phyloP scores from a whole-genome alignment of 2,888 invertebrate species.

The Eristalis arbustorum region DNA sequence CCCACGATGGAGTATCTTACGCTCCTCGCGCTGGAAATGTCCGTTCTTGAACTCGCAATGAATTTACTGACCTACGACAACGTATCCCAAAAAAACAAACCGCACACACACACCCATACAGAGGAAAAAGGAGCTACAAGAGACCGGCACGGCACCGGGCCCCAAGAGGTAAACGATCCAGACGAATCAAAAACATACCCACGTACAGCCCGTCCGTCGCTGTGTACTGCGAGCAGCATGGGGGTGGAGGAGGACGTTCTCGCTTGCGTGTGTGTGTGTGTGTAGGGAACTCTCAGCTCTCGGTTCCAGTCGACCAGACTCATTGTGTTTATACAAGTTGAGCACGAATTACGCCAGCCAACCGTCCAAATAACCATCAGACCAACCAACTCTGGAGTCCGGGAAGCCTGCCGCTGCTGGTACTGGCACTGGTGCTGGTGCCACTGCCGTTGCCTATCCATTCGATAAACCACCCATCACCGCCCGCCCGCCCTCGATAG shows the following conservation, averaged over 20 bases:
- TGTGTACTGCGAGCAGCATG: background rate
- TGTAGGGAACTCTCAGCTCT: conserved; percentile 16
- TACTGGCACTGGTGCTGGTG: conserved; percentile 14
- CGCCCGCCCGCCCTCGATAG: background rate
- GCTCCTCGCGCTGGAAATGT: conserved; percentile 52
- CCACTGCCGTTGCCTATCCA: conserved; percentile 44
- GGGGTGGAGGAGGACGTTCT: background rate
- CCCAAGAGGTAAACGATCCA: conserved; percentile 70
- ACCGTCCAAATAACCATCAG: conserved; percentile 65
- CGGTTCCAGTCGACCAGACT: conserved; percentile 68
- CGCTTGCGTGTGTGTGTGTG: background rate
- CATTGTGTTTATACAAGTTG: conserved; percentile 70
- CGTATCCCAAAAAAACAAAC: conserved; percentile 56
- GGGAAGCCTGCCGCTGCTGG: conserved; percentile 43
- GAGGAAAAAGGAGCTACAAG: conserved; percentile 34
- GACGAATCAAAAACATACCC: conserved; percentile 70
- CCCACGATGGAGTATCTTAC: conserved; percentile 51
- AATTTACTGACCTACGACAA: conserved; percentile 71
- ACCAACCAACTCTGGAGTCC: conserved; percentile 35
- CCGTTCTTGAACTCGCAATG: conserved; percentile 69
- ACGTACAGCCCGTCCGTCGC: conserved; percentile 42
- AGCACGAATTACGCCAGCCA: conserved; percentile 69
- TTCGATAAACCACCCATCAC: conserved; percentile 16
- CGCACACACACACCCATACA: background rate
- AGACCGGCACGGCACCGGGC: conserved; percentile 62